Percentiles rank a stretch among this genome's conserved stretches.
phyloP scores from a whole-genome alignment of 2,797 vertebrate genomes.

The Paramormyrops hopkinsi region DNA sequence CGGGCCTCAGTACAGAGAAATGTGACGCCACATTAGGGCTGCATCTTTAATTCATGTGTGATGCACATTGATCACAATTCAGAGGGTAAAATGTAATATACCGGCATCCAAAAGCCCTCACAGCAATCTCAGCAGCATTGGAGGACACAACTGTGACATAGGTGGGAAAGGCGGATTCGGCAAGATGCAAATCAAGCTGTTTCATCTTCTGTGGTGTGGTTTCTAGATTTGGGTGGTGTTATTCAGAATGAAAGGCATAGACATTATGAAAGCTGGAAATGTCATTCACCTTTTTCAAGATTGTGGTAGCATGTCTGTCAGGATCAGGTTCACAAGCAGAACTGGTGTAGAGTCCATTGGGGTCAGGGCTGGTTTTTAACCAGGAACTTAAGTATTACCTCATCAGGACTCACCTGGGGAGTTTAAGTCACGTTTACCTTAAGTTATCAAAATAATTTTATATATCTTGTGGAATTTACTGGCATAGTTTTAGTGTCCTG shows the following conservation, averaged over 20 bases:
- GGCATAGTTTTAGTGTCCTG: background rate
- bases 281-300: background rate
- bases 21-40: background rate
- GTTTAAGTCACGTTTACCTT: background rate
- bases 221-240: background rate
- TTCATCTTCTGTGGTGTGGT: background rate
- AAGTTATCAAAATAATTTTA: background rate
- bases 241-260: background rate
- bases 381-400: background rate
- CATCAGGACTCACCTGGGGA: background rate
- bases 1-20: background rate
- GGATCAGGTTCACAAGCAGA: background rate
- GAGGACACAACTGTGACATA: background rate
- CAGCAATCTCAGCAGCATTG: background rate
- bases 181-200: background rate
- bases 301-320: background rate
- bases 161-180: background rate
- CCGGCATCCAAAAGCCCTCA: background rate
- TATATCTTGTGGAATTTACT: background rate
- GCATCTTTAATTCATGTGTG: background rate
- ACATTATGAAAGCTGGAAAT: background rate
- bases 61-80: background rate
- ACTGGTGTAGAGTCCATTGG: background rate
- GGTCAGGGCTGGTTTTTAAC: background rate
- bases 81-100: slow-evolving; percentile 15